Conservation (phyloP, 2,113 vertebrate species). For the Microcebus jonahi region DNA sequence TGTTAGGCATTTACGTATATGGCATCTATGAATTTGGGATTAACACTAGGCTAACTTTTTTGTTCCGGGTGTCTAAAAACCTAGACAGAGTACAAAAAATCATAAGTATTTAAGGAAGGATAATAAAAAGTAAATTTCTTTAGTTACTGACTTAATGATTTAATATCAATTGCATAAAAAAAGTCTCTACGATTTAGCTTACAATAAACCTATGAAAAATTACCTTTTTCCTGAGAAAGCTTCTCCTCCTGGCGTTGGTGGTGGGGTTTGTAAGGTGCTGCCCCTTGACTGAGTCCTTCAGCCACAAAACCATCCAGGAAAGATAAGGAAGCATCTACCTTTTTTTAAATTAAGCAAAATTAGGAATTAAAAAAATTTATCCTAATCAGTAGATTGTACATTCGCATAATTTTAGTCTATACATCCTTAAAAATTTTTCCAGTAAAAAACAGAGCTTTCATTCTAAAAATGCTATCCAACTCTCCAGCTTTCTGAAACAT, state of each 20-base stretch:
- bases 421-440: conserved; percentile 37
- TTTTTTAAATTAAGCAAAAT: conserved; percentile 60
- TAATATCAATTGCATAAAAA: neutral
- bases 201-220: conserved; percentile 37
- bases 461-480: neutral
- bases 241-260: conserved; percentile 96
- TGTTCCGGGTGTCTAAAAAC: neutral
- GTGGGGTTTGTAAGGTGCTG: conserved; percentile 95
- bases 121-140: conserved; percentile 23
- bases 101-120: neutral
- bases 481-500: conserved; percentile 18
- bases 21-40: neutral
- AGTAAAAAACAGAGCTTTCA: conserved; percentile 10
- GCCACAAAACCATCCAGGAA: conserved; percentile 98
- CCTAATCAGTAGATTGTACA: neutral
- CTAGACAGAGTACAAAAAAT: conserved; percentile 6
- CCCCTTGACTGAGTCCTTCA: conserved; percentile 92
- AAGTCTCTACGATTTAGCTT: neutral
- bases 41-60: neutral
- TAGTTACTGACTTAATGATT: conserved; percentile 35
- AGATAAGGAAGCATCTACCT: conserved; percentile 98
- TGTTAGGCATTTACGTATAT: neutral
- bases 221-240: conserved; percentile 93
- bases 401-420: conserved; percentile 25
- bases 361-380: conserved; percentile 1